A percentile compares a stretch with the other conserved stretches of the same genome.
Conservation (phyloP, 92 coral and sea anemone species). For the Muricea muricata region DNA sequence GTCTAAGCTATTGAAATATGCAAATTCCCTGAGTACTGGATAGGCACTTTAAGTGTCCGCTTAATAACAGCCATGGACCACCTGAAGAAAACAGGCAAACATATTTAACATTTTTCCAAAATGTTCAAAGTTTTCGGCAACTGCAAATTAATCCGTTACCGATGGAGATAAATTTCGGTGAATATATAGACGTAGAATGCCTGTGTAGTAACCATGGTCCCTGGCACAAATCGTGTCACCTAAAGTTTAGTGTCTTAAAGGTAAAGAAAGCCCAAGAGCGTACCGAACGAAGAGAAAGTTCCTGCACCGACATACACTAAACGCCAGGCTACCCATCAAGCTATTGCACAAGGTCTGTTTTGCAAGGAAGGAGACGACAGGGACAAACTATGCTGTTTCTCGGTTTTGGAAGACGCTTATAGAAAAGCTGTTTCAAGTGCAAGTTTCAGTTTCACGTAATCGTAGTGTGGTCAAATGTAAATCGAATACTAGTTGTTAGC, state of each 20-base stretch:
- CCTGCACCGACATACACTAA: conserved; percentile 4
- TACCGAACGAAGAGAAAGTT: background rate
- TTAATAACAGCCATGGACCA: conserved; percentile 51
- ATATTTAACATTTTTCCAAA: conserved; percentile 15
- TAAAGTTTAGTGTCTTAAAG: conserved; percentile 45
- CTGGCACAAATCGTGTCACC: conserved; percentile 64
- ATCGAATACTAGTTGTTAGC: no score
- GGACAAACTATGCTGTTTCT: conserved; percentile 14
- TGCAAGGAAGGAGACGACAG: background rate
- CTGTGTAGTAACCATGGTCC: conserved; percentile 34
- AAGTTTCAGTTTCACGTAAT: no score
- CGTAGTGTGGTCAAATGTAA: no score
- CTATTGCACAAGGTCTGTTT: conserved; percentile 20
- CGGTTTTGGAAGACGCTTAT: no score
- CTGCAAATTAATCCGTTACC: conserved; percentile 29
- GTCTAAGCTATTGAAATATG: no score
- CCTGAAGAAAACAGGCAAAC: conserved; percentile 33
- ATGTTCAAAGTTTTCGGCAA: conserved; percentile 4
- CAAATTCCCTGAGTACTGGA: no score
- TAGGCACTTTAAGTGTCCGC: conserved; percentile 62
- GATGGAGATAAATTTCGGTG: conserved; percentile 16
- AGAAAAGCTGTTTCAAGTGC: no score
- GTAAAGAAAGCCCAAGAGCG: conserved; percentile 49
- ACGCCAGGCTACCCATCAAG: conserved; percentile 1
- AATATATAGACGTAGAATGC: conserved; percentile 26